A percentile compares a stretch with the other conserved stretches of the same genome.
phyloP scores from a whole-genome alignment of 2,113 vertebrate species.

The Struthidea cinerea region DNA sequence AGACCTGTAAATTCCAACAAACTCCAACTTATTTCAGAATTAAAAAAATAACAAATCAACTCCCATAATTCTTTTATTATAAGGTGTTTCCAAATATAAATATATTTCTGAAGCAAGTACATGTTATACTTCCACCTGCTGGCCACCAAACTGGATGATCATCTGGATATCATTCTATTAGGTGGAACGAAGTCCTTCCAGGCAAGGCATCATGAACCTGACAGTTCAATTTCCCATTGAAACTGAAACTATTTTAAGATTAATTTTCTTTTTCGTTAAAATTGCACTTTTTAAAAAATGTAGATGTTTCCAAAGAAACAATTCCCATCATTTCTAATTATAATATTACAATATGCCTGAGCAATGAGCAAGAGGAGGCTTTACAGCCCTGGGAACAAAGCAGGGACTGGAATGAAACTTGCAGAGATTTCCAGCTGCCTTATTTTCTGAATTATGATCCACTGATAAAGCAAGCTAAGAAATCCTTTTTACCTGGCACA shows the following conservation, averaged over 20 bases:
- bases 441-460: background rate
- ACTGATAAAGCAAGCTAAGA: background rate
- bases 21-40: background rate
- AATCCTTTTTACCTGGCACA: background rate
- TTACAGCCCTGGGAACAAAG: background rate
- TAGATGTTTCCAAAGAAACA: background rate
- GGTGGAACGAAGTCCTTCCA: background rate
- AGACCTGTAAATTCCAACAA: background rate
- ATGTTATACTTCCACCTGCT: conserved; percentile 23
- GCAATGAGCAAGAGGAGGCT: background rate
- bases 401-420: background rate
- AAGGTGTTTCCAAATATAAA: background rate
- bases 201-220: background rate
- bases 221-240: background rate
- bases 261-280: background rate
- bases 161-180: background rate
- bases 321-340: background rate
- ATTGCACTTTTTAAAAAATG: background rate
- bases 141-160: background rate
- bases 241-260: background rate
- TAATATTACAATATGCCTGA: background rate
- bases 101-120: background rate
- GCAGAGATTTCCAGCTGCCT: background rate
- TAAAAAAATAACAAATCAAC: background rate
- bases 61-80: background rate